Evolutionary conservation across 2,797 vertebrate species (phyloP), one percentile per base, ranked within the genome.

Genomic region (Picus viridis): DNA sequence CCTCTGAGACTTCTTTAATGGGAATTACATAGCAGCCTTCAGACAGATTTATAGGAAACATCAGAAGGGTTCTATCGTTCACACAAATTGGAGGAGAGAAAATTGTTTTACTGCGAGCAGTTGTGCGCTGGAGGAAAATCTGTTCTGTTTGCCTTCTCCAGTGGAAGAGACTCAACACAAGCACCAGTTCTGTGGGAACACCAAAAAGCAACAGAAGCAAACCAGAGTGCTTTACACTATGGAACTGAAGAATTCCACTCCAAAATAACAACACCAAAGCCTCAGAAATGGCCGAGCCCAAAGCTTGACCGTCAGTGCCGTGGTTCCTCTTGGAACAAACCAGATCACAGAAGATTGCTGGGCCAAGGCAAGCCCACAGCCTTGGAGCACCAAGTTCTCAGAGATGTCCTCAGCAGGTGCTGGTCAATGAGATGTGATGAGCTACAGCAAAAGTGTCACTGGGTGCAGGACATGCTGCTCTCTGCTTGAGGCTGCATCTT

Each of bases 241-340:
- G 29, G 29, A 36, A 20, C 23, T 20, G 4, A 83, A 54, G 8
- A 51, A 26, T 41, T 23, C 8, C 15, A 8, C 4, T 8, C 8
- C 5, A 9, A 27, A 41, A 57, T 51, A 39, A 0, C 3, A 20
- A 68, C 53, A 4, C 2, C 32, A 15, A 61, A 58, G 30, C 32
- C 36, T 67, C 43, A 54, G 39, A 36, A 39, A 23, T 9, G 69
- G 27, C 54, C 36, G 56, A 39, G 12, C n/a, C 15, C 41, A 34
- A 9, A 22, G 22, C 3, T 30, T 32, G 29, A 7, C 15, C 26
- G 45, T 4, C 59, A 74, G 54, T 9, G 63, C 2, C 1, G 1
- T 0, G 0, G 1, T 3, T 12, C 16, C 49, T 87, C 26, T 10
- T 56, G 8, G 65, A 82, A 45, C 16, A 58, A 41, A 49, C 2